Evolutionary conservation across 2,797 vertebrate genomes (phyloP), one percentile per base, ranked within the genome.

Genomic region (Pitangus sulphuratus): DNA sequence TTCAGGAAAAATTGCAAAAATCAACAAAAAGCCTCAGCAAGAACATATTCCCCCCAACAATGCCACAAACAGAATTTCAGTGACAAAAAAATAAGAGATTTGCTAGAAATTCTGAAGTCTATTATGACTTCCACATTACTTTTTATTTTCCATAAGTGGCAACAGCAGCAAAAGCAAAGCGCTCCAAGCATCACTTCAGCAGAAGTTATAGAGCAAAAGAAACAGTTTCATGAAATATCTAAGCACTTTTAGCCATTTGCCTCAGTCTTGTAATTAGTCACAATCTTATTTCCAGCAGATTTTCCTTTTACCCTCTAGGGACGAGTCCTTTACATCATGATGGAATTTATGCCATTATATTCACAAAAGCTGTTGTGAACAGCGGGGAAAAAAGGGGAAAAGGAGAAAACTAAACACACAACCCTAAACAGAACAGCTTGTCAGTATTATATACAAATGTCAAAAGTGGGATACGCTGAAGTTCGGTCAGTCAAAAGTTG

Each of bases 31-130:
- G 14, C 13, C 12, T 75, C 50, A 68, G 40, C 40, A 87, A 69
- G 58, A 65, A 9, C 45, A 11, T 6, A 31, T 79, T 57, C 15
- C 18, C 6, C 0, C 6, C 17, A 84, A 1, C 0, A 0, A 21
- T 10, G 9, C 35, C 78, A 56, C 20, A 60, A 53, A 64, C 28
- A 72, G 37, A 71, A 70, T 39, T 62, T 47, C 30, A 39, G 44
- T 44, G 64, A 58, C 31, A 26, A 45, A 83, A 64, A 85, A 60
- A 56, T 76, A 60, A 57, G 2, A 64, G 5, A 77, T 51, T 58
- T n/a, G 1, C 31, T 24, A 80, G 56, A 70, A 70, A 77, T 2
- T 24, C n/a, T 2, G 3, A 72, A 76, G 20, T 18, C 51, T 68
- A 24, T n/a, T 48, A 39, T 15, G 15, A 78, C 4, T 54, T 72